Base-by-base conservation (phyloP, 2,797 vertebrate species). In the Bradypodion ventrale region DNA sequence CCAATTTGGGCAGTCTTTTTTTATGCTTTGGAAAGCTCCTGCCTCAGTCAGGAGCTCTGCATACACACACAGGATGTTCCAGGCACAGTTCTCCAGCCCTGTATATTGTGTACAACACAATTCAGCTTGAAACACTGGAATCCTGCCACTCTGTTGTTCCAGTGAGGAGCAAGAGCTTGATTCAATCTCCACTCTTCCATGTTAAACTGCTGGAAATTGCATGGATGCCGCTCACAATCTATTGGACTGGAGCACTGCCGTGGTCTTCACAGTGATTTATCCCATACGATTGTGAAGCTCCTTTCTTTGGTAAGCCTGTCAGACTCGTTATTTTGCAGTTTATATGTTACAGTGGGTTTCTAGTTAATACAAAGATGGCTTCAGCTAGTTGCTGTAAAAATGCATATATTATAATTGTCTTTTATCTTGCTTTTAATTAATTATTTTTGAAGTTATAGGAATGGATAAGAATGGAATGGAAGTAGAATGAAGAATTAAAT, bases 1-100 rank as follows among this genome's bases (percentile, higher is more conserved):
- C 82, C 83, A 89, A 82, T 83, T 85, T 91, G 78, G 32, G 83
- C 83, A 90, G 78, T 88, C 78, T 76, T 88, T 81, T 88, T 81
- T 88, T 69, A 60, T 62, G 27, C 7, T 69, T 56, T 70, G 5
- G 9, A 62, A 49, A 49, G 19, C 32, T 81, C 76, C 21, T 32
- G 46, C 3, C 16, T 9, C 10, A 72, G 19, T 19, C 40, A n/a
- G 37, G 21, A 35, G 37, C 37, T 73, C 6, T 32, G n/a, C 12
- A 19, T 60, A 29, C 27, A 78, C 7, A 76, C 5, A 40, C 56
- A 23, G 35, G 32, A 75, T 37, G 49, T 32, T 60, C 10, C 12
- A 49, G 27, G n/a, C 44, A 52, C 62, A 44, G 13, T 65, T 65
- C 62, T 7, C 3, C 27, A 42, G 40, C 27, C 46, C 29, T 15